Evolutionary conservation across 2,888 invertebrate genomes (phyloP).

Genomic region (Tetanocera ferruginea): DNA sequence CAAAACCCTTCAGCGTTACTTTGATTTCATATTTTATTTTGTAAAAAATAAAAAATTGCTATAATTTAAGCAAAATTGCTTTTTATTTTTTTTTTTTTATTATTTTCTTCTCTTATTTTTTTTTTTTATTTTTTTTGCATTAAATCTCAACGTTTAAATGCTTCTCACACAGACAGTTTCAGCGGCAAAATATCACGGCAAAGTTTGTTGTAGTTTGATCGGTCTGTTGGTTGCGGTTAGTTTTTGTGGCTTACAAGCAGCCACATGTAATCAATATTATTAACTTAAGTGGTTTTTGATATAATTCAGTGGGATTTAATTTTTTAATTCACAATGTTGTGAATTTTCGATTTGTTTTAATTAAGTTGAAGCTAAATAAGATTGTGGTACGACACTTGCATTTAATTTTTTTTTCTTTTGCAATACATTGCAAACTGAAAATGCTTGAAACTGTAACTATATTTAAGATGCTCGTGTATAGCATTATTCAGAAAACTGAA

Average conservation of each 20-base stretch:
- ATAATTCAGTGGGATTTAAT: constrained; percentile 19
- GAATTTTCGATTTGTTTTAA: no score
- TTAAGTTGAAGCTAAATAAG: no score
- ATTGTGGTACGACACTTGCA: no score
- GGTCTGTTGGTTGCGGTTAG: not conserved
- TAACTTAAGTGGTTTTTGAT: constrained; percentile 39
- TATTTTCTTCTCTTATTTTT: no score
- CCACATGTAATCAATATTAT: constrained; percentile 38
- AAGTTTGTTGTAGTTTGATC: not conserved
- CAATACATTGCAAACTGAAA: no score
- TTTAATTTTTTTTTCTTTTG: no score
- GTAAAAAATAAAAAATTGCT: constrained; percentile 65
- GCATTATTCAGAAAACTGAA: no score
- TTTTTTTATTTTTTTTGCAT: no score
- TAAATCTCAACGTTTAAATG: no score
- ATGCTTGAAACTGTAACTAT: no score
- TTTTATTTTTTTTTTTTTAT: constrained; percentile 44
- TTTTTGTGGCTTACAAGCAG: not conserved
- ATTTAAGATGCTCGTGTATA: no score
- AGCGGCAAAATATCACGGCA: not conserved
- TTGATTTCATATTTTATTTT: constrained; percentile 51
- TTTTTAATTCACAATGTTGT: not conserved
- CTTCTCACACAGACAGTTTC: not conserved
- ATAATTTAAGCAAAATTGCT: constrained; percentile 64
- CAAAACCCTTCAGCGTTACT: constrained; percentile 64